Base-by-base conservation (phyloP, 1,140 invertebrate species). In the Doryteuthis pealeii region DNA sequence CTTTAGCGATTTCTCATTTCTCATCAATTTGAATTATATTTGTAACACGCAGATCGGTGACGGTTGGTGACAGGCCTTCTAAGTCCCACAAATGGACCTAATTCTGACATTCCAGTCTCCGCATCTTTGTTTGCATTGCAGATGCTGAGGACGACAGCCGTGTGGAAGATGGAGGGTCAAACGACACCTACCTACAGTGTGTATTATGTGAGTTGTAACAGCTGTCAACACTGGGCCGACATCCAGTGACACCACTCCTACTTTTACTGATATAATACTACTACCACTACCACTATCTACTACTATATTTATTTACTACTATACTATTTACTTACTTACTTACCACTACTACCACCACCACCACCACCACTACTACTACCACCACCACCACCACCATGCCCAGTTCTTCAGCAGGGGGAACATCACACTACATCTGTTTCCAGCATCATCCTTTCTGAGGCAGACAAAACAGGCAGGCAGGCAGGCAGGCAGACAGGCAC, bases 61-160 rank as follows among this genome's bases (percentile, higher is more conserved):
- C 66, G 15, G 32, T 68, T 68, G 30, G 66, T 33, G 54, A 62
- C 54, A 62, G 54, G 54, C 54, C 54, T 62, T n/a, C 54, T 62
- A 62, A 62, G 54, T 62, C 54, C 54, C 54, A n/a, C 22, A 62
- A 62, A 15, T 62, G 54, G 54, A 62, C 54, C 54, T 62, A 62
- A 30, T 68, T 68, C 28, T 33, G 66, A 68, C 66, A 68, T 68
- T 68, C 66, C 66, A 68, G 66, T 68, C 66, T 68, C 32, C 66
- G 66, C 66, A 68, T 68, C 66, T 68, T 68, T 68, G 66, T 68
- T 68, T 68, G 66, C 66, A 68, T 68, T 68, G 66, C 66, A 68
- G 66, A 68, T 68, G 66, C 66, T 68, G 66, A 68, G 66, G 66
- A 68, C 66, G 66, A 68, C 66, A 68, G 66, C 66, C 30, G 66